Base-by-base conservation (phyloP, 2,797 vertebrate genomes). In the Poliocrania exsul region DNA sequence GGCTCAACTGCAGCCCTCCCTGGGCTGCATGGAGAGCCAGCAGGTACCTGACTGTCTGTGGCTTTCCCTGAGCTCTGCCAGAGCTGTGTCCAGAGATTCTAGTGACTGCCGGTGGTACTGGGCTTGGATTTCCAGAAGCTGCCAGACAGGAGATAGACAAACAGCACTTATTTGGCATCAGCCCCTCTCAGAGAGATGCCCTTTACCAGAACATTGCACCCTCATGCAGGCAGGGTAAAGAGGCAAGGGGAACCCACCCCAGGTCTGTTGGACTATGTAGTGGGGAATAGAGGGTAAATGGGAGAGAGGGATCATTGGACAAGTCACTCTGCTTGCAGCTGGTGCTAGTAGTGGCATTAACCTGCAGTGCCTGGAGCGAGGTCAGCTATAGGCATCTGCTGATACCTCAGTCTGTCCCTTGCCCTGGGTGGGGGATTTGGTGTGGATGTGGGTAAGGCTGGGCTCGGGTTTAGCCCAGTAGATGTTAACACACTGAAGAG, bases 111-210 rank as follows among this genome's bases (percentile, higher is more conserved):
- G 98, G 94, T 99, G 99, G 95, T 99, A 99, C 44, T 99, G 98
- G 7, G 99, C 98, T 82, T 99, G 99, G 50, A 99, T 98, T 96
- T 99, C 99, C 56, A 99, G 96, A 62, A 99, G 97, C 99, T 99
- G 96, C 26, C 81, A 5, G 53, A 75, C 24, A 91, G 58, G 37
- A 10, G 13, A 94, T 31, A 85, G 11, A n/a, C 18, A 78, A 61
- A 94, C 21, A 57, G 38, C 10, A 2, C 25, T 86, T 61, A 72
- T 60, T 65, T 37, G 46, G 46, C 66, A 74, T 6, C 9, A 18
- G 14, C 25, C 13, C n/a, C 82, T 75, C 51, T 83, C 1, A 2
- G 24, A 86, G 24, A 78, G 6, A 29, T 15, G 8, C 18, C 20
- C 18, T 19, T 62, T 67, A 44, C 19, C 42, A 53, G 62, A 31